Evolutionary conservation across 1,140 invertebrate genomes (phyloP).

Genomic region (Micrasema minimum): DNA sequence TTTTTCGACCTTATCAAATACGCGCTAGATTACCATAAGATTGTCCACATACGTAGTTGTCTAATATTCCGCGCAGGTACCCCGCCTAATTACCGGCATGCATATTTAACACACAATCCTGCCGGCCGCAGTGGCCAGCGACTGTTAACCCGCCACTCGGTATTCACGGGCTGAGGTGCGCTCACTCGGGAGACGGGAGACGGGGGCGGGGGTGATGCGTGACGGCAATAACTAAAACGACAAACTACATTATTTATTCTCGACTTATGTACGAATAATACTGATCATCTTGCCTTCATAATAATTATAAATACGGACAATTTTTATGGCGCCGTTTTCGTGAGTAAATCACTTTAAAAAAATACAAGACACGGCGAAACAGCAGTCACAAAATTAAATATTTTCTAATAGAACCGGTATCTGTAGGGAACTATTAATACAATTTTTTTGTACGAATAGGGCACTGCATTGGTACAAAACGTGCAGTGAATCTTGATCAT

Average conservation of each 20-base stretch:
- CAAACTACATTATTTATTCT: conserved; percentile 53
- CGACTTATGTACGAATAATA: conserved; percentile 51
- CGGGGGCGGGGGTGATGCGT: conserved; percentile 43
- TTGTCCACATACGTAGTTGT: not conserved
- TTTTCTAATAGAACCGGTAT: no score
- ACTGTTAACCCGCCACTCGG: conserved; percentile 26
- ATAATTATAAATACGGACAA: no score
- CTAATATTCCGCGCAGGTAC: conserved; percentile 48
- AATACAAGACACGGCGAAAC: no score
- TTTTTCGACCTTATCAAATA: no score
- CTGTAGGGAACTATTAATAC: no score
- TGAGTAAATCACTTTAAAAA: no score
- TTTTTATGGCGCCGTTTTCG: no score
- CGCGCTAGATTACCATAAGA: conserved; percentile 35
- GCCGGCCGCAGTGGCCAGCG: conserved; percentile 17
- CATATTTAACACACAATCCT: conserved; percentile 51
- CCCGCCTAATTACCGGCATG: conserved; percentile 51
- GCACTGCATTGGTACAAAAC: no score
- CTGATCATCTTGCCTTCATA: no score
- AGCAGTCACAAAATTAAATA: no score
- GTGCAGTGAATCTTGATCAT: no score
- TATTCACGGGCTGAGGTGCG: conserved; percentile 43
- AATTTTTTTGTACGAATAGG: no score
- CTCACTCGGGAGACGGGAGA: conserved; percentile 1
- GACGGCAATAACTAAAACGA: conserved; percentile 54